These are phyloP conservation scores for Limanda limanda DNA, from an alignment of 2,113 vertebrate species.

Conservation along the genomic window DNA sequence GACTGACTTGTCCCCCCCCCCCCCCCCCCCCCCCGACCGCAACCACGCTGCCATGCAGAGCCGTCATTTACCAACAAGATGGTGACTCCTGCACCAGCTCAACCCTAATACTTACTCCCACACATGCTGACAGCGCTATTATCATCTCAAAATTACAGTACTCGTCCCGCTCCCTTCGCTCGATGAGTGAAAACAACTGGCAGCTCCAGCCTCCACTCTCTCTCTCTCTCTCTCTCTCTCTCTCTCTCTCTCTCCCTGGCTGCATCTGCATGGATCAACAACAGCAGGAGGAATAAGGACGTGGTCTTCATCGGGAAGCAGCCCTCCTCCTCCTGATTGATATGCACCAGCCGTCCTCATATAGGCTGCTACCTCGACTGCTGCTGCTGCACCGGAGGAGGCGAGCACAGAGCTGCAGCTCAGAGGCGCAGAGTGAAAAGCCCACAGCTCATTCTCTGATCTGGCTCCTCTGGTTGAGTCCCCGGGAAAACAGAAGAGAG, in stretches of 20 bases:
- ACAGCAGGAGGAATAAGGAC: slow-evolving; percentile 26
- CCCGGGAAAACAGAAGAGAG: slow-evolving; percentile 60
- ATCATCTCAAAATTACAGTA: slow-evolving; percentile 60
- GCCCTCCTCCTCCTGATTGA: slow-evolving; percentile 63
- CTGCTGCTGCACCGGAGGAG: slow-evolving; percentile 50
- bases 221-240: background rate
- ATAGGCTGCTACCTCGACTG: slow-evolving; percentile 57
- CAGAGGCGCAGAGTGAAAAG: slow-evolving; percentile 65
- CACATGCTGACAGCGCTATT: slow-evolving; percentile 61
- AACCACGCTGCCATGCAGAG: slow-evolving; percentile 59
- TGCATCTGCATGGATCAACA: slow-evolving; percentile 26
- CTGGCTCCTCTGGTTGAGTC: slow-evolving; percentile 53
- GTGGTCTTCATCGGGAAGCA: slow-evolving; percentile 46
- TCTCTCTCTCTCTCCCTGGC: slow-evolving; percentile 5
- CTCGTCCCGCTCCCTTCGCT: slow-evolving; percentile 20
- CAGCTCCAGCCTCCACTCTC: background rate
- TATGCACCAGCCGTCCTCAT: slow-evolving; percentile 73
- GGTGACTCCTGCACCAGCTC: slow-evolving; percentile 55
- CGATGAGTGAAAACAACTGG: slow-evolving; percentile 21
- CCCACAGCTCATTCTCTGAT: slow-evolving; percentile 66
- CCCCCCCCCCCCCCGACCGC: slow-evolving; percentile 3
- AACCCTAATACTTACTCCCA: slow-evolving; percentile 57
- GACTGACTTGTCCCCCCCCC: slow-evolving; percentile 50
- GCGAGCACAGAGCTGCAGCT: slow-evolving; percentile 7
- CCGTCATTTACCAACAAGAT: slow-evolving; percentile 67